Base-by-base conservation (phyloP, 2,888 invertebrate genomes). In the Cerastis rubricosa region DNA sequence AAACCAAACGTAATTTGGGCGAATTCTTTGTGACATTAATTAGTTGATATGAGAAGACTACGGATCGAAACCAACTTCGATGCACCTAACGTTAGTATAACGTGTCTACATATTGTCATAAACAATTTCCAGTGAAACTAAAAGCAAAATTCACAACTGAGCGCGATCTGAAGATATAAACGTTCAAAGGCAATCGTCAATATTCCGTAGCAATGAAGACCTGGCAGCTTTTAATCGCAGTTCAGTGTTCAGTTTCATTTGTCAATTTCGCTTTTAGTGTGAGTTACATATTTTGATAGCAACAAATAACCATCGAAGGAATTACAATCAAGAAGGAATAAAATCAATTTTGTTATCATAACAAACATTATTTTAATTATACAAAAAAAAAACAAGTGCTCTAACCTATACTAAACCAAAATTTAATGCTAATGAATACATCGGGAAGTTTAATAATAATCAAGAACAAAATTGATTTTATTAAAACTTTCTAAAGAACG, bases 321-420 rank as follows among this genome's bases (percentile, higher is more conserved):
- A 78, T 74, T 78, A n/a, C n/a, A n/a, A n/a, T n/a, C n/a, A n/a
- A n/a, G n/a, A n/a, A n/a, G 40, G 66, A 81, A 75, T 86, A 81
- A 84, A 85, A 85, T 85, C 86, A 84, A 76, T 71, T 70, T 74
- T 72, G 64, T 84, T 57, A 71, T 66, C 43, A 51, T 70, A 81
- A 77, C 68, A 78, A 82, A 78, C 72, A 57, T 78, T n/a, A n/a
- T n/a, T n/a, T 84, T 84, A 75, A 76, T 72, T 70, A 71, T 51
- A 61, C 47, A 49, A 65, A 67, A 73, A 49, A 75, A 74, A 73
- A 80, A 70, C 63, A 72, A 70, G 54, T 71, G 35, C 74, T 54
- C 71, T 74, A 71, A 65, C 49, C 73, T 80, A 84, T 51, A 71
- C 65, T 76, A 84, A 84, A 80, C 57, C 51, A 80, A 80, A 57